Base-by-base conservation (phyloP, 2,888 invertebrate genomes). In the Luperina testacea region DNA sequence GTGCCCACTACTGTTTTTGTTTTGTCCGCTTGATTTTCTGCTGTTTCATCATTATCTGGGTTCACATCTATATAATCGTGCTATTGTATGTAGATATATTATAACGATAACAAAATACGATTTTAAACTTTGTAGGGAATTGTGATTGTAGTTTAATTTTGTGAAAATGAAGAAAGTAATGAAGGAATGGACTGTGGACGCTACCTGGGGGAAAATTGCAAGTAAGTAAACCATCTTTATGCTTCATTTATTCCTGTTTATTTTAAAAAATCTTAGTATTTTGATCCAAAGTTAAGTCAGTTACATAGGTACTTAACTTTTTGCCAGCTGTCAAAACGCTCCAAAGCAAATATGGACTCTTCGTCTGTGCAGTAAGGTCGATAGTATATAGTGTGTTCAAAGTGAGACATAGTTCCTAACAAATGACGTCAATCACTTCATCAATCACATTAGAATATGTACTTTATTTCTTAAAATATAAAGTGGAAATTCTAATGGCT, bases 121-220 rank as follows among this genome's bases (percentile, higher is more conserved):
- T 80, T 48, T 9, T 24, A 9, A 68, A 48, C 15, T 51, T 75
- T 65, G 64, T 5, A 9, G 13, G 59, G 38, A 24, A 45, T n/a
- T 53, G 53, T 61, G 45, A 42, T 24, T 2, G 32, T 20, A 48
- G 51, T 69, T 13, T 68, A 64, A n/a, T 82, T 72, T 45, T 24
- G 17, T 51, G 11, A 76, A 71, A 81, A 82, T 71, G 83, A 87
- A 82, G 48, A 88, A 80, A 74, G 2, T 15, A 0, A 57, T 82
- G 8, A 90, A 90, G 65, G 97, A 97, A 90, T 90, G 95, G 85
- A 89, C 90, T 75, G 88, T 97, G 8, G 91, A 94, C 2, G 94
- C 96, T 11, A 95, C 95, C 6, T 97, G 97, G 97, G 97, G 97
- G 32, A 94, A 96, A 85, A 91, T 97, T 65, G 96, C 97, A 76